Evolutionary conservation across 2,113 vertebrate genomes (phyloP), one percentile per base, ranked within the genome.

Genomic region (Pelobates fuscus): DNA sequence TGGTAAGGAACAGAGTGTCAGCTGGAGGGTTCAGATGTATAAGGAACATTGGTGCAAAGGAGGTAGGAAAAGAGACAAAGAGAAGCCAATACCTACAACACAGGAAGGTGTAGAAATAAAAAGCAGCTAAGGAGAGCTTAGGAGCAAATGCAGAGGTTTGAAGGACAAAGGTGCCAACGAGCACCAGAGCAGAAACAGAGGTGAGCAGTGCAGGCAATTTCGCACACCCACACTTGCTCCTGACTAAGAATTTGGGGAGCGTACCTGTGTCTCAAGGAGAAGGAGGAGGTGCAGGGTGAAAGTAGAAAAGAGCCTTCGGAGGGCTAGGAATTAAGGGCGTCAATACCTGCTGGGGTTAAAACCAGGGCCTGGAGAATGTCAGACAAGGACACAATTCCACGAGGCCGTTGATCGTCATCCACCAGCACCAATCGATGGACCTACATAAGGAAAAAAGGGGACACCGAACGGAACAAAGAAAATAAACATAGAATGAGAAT

Each of bases 331-430:
- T 89, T 80, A 82, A 98, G 94, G 79, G 93, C 90, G 8, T 98
- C 91, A 8, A 99, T 95, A 73, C 97, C 96, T 81, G 95, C 94
- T 0, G 96, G 97, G 76, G 94, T 91, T 82, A 98, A 91, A 67
- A 98, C 94, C 84, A 98, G 87, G 2, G 94, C 96, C 90, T 98
- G 97, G 77, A 99, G 95, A 74, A 99, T 93, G 90, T 99, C 97
- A 0, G 97, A 99, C 55, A 99, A 94, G 60, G 97, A 99, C 78
- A 99, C 66, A 69, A 99, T 95, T 21, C 97, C 97, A 80, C 80
- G 91, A 0, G 96, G 93, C 70, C 91, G 77, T 12, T 82, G 89
- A 17, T 85, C 85, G 79, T 90, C 89, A 7, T 98, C 94, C 91
- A 98, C 94, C 80, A 98, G 88, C 77, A 99, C 96, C 89, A 98